Percentiles rank a stretch among this genome's conserved stretches.
Evolutionary conservation across 2,797 vertebrate species (phyloP).

Genomic region (Bucorvus abyssinicus): DNA sequence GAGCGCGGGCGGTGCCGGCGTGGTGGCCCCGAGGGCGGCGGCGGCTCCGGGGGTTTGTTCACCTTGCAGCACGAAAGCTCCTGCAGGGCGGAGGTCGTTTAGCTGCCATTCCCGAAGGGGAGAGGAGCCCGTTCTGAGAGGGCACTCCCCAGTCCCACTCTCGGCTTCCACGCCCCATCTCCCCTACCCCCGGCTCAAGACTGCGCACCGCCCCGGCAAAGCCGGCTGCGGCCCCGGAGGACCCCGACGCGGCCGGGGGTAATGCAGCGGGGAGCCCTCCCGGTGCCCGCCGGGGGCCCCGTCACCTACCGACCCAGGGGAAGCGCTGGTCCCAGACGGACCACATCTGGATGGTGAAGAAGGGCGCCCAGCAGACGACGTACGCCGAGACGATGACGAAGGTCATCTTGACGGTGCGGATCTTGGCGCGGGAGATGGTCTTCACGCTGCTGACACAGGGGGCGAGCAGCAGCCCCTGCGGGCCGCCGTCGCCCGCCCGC

Average conservation of each 20-base stretch:
- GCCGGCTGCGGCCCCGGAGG: background rate
- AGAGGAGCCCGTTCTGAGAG: background rate
- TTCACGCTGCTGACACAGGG: slow-evolving; percentile 88
- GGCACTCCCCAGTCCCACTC: background rate
- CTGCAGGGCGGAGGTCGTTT: background rate
- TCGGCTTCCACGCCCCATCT: background rate
- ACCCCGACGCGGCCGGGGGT: no score
- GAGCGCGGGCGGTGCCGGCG: background rate
- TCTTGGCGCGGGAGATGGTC: slow-evolving; percentile 90
- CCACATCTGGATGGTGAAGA: slow-evolving; percentile 96
- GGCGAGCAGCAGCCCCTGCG: slow-evolving; percentile 79
- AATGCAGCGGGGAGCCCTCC: background rate
- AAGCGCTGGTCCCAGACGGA: slow-evolving; percentile 91
- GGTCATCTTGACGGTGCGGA: slow-evolving; percentile 97
- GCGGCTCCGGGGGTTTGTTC: background rate
- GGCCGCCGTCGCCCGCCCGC: background rate
- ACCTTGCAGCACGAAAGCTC: no score
- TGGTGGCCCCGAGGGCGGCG: background rate
- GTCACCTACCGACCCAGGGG: slow-evolving; percentile 82
- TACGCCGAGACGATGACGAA: slow-evolving; percentile 95
- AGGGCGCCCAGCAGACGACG: slow-evolving; percentile 93
- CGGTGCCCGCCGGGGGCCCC: background rate
- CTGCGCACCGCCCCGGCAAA: background rate
- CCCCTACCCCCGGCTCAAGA: background rate
- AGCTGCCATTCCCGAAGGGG: no score